These are phyloP conservation scores for Drosophila takahashii DNA, from an alignment of 1,140 invertebrate species.

Conservation along the genomic window DNA sequence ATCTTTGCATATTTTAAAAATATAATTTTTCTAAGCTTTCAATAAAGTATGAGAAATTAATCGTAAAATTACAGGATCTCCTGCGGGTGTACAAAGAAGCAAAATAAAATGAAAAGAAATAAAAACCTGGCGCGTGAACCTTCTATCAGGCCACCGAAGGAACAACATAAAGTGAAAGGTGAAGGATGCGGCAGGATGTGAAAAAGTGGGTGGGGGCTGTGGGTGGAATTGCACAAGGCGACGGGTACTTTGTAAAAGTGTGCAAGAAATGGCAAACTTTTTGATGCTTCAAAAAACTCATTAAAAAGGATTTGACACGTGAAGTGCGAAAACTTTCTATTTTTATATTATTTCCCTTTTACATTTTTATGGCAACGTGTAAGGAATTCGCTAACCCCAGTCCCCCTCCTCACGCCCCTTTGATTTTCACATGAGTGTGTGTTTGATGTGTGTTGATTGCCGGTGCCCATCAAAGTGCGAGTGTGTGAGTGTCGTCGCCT, in stretches of 20 bases:
- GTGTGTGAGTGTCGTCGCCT: constrained; percentile 57
- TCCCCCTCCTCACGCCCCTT: not conserved
- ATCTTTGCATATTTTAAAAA: no score
- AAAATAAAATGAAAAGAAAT: constrained; percentile 27
- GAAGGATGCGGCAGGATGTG: constrained; percentile 24
- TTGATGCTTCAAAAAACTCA: constrained; percentile 84
- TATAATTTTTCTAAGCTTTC: constrained; percentile 25
- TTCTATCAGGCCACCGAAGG: constrained; percentile 1
- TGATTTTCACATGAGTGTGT: constrained; percentile 35
- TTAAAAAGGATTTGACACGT: constrained; percentile 84
- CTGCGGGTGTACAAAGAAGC: not conserved
- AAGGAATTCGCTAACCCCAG: constrained; percentile 32
- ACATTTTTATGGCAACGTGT: constrained; percentile 83
- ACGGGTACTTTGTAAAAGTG: constrained; percentile 57
- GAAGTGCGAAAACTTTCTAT: constrained; percentile 83
- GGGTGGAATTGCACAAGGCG: not conserved
- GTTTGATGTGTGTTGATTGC: constrained; percentile 78
- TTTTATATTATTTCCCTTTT: constrained; percentile 84
- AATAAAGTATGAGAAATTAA: constrained; percentile 35
- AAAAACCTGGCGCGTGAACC: constrained; percentile 42
- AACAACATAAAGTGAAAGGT: constrained; percentile 19
- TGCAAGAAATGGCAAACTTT: constrained; percentile 82
- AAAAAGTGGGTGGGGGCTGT: not conserved
- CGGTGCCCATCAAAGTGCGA: constrained; percentile 65
- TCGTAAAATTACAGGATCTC: constrained; percentile 13